A percentile compares a stretch with the other conserved stretches of the same genome.
These are phyloP conservation scores for Cryptomyrus ogoouensis DNA, from an alignment of 2,113 vertebrate genomes.

Conservation along the genomic window DNA sequence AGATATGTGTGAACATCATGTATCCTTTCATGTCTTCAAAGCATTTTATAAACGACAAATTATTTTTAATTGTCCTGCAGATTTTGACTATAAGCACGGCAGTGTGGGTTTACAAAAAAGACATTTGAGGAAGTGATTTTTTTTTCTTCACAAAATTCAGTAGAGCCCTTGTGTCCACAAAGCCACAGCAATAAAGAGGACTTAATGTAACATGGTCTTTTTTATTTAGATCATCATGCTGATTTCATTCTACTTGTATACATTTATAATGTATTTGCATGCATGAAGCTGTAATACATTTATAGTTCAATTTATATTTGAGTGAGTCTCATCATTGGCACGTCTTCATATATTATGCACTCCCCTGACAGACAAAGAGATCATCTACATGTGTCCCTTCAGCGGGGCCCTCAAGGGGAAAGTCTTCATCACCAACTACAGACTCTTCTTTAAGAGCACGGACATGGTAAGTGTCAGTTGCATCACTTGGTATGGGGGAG, in stretches of 20 bases:
- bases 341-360: not conserved
- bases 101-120: not conserved
- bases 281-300: not conserved
- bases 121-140: not conserved
- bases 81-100: not conserved
- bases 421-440: constrained; percentile 71
- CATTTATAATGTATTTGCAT: not conserved
- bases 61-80: not conserved
- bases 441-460: constrained; percentile 66
- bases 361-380: constrained; percentile 60
- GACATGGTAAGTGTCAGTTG: constrained; percentile 54
- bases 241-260: not conserved
- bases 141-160: not conserved
- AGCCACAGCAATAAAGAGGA: not conserved
- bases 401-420: constrained; percentile 65
- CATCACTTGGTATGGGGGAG: not conserved
- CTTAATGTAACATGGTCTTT: not conserved
- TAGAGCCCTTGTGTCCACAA: not conserved
- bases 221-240: not conserved
- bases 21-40: not conserved
- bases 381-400: constrained; percentile 71
- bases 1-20: not conserved
- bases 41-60: not conserved
- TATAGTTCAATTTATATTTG: not conserved
- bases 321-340: not conserved